Conservation (phyloP, 1,140 invertebrate genomes). For the Adoxophyes honmai region DNA sequence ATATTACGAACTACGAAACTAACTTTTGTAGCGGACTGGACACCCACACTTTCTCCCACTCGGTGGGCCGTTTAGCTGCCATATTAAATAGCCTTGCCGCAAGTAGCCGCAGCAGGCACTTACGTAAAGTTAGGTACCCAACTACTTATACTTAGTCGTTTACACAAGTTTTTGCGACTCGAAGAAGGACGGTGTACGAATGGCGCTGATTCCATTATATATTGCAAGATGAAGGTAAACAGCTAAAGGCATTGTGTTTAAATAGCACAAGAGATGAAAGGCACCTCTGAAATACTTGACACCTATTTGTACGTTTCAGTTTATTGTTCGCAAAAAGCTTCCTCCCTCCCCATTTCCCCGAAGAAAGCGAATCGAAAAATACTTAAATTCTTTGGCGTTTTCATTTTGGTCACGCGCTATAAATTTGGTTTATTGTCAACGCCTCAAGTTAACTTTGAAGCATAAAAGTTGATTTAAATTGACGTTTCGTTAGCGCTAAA, state of each 20-base stretch:
- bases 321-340: slow-evolving; percentile 21
- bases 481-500: no score
- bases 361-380: not conserved
- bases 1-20: slow-evolving; percentile 24
- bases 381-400: slow-evolving; percentile 1
- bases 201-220: slow-evolving; percentile 26
- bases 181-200: slow-evolving; percentile 39
- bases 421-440: not conserved
- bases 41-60: slow-evolving; percentile 34
- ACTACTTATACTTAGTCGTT: not conserved
- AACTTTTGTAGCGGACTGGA: slow-evolving; percentile 31
- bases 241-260: slow-evolving; percentile 2
- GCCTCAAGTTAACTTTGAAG: not conserved
- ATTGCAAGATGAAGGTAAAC: slow-evolving; percentile 4
- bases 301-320: slow-evolving; percentile 23
- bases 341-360: not conserved
- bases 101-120: slow-evolving; percentile 25
- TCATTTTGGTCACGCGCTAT: not conserved
- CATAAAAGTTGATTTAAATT: not conserved
- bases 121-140: not conserved
- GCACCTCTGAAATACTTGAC: slow-evolving; percentile 15
- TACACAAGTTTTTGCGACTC: slow-evolving; percentile 38
- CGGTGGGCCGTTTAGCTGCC: slow-evolving; percentile 32
- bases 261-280: not conserved
- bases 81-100: slow-evolving; percentile 46